Conservation (phyloP, 1,140 invertebrate species). For the Drosophila carrolli region DNA sequence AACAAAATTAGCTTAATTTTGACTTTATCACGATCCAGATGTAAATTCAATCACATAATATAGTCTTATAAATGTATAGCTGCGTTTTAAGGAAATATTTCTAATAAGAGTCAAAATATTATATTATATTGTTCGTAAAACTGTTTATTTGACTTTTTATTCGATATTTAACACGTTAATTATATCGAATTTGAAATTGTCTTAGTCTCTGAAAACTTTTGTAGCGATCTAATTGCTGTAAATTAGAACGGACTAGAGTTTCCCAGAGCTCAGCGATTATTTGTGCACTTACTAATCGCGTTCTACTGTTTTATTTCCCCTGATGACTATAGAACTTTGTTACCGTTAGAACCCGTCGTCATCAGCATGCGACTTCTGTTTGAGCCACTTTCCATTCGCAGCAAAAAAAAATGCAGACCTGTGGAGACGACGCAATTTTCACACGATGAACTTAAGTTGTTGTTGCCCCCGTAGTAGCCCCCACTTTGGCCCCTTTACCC, state of each 20-base stretch:
- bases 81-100: too few species aligned
- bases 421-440: constrained; percentile 43
- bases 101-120: too few species aligned
- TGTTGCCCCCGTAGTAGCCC: constrained; percentile 19
- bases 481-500: not conserved
- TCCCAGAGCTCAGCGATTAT: not conserved
- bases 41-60: too few species aligned
- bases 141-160: too few species aligned
- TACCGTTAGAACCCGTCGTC: constrained; percentile 44
- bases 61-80: too few species aligned
- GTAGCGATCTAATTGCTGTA: not conserved
- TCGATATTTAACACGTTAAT: too few species aligned
- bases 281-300: not conserved
- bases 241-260: not conserved
- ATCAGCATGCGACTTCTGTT: constrained; percentile 21
- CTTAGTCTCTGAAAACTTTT: not conserved
- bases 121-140: too few species aligned
- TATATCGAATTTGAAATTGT: not conserved
- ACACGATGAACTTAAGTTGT: constrained; percentile 36
- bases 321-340: constrained; percentile 15
- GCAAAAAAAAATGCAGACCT: not conserved
- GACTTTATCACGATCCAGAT: too few species aligned
- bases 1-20: not conserved
- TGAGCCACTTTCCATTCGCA: constrained; percentile 27
- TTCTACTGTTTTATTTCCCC: not conserved